Evolutionary conservation across 1,140 invertebrate species (phyloP), one percentile per base, ranked within the genome.

Genomic region (Venustaconcha ellipsiformis): DNA sequence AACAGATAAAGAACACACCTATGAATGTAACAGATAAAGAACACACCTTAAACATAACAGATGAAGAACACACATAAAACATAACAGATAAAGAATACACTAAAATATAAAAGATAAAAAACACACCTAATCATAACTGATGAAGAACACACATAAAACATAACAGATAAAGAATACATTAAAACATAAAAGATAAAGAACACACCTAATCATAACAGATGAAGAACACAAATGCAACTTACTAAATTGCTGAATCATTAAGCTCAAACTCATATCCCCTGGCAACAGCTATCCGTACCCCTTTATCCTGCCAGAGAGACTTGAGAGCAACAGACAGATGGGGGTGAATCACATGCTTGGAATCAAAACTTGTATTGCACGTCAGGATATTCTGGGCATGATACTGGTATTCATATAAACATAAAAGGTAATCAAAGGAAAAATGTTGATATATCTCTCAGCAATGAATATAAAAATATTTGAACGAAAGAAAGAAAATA

Each of bases 271-370:
- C 91, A 57, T 90, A 90, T 48, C 93, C 93, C 77, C 92, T 86
- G n/a, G 92, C 91, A 6, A 93, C 93, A 58, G 93, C 92, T 23
- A 92, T 84, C 76, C 92, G 83, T 0, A 93, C 92, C 15, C 93
- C 93, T 78, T 92, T 84, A 72, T 91, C 90, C 65, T 84, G 83
- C 90, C 90, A 91, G 1, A 91, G 79, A 57, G 73, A 80, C 67
- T 86, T 83, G 12, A 91, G 74, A 1, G 90, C 81, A 30, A 78
- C 78, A 65, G 78, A 72, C 1, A 90, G 79, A 59, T 84, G 82
- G 23, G 83, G 83, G 23, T 89, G 76, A 86, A 91, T 89, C 18
- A 80, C 72, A 60, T 84, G 82, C 56, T 86, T 78, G 30, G 89
- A 86, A 77, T 90, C 89, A 82, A 88, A 90, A 76, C 88, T 90